Conservation (phyloP, 2,797 vertebrate species). For the Propithecus deckenii region DNA sequence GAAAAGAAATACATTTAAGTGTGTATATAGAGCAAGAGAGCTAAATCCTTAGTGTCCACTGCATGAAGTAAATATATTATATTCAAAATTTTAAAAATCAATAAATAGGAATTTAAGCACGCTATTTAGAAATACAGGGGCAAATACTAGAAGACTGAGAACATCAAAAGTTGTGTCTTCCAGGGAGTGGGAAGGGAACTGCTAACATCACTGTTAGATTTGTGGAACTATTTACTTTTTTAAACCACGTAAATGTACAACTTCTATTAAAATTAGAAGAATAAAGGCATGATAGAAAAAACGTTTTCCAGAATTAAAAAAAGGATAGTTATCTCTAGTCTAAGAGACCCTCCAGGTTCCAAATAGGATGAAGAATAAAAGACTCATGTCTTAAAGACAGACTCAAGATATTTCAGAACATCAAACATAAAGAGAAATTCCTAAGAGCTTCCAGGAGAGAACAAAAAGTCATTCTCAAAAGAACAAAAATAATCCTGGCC, state of each 20-base stretch:
- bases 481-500: slow-evolving; percentile 13
- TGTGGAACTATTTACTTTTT: neutral
- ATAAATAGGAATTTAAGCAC: neutral
- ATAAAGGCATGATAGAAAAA: neutral
- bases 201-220: neutral
- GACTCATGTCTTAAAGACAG: neutral
- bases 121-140: neutral
- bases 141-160: neutral
- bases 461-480: slow-evolving; percentile 8
- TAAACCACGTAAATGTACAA: neutral
- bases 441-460: neutral
- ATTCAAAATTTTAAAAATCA: neutral
- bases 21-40: neutral
- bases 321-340: neutral
- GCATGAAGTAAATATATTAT: neutral
- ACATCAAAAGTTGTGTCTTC: neutral
- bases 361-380: neutral
- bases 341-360: neutral
- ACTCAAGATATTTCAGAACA: slow-evolving; percentile 4
- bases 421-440: slow-evolving; percentile 19
- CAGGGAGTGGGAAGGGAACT: neutral
- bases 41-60: neutral
- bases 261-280: slow-evolving; percentile 27
- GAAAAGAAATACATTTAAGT: slow-evolving; percentile 1
- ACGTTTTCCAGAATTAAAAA: neutral